Evolutionary conservation across 2,888 invertebrate species (phyloP), one percentile per base, ranked within the genome.

Genomic region (Phaedon cochleariae): DNA sequence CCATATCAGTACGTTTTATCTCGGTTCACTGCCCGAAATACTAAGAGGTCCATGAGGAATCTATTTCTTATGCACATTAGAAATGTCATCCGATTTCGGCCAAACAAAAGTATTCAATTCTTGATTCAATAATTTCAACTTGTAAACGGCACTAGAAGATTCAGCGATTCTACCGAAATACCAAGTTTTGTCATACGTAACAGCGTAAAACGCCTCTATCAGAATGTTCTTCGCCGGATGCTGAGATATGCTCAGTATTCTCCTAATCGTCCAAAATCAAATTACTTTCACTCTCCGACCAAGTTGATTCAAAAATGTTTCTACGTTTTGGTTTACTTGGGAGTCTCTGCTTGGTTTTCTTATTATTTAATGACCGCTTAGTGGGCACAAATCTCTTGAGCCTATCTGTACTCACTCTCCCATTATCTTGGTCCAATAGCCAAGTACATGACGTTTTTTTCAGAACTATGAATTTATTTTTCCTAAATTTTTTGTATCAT

Each of bases 21-120:
- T 54, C 12, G 54, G 54, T 12, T 18, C 5, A 22, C 31, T 29
- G n/a, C n/a, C n/a, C 20, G 12, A 20, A 54, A 54, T 54, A 20
- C 22, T 54, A 37, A 54, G 21, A 51, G 54, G 34, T 18, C 54
- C 54, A n/a, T 54, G 34, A 54, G 34, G 34, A 29, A 54, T 54
- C 3, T 34, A 34, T 34, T 34, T 18, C 22, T 54, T 37, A 54
- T 54, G 17, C 21, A 54, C 22, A 21, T 29, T 34, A 20, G 37
- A 17, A 17, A 54, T 18, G 20, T 51, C 51, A 15, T 51, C 51
- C 10, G n/a, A 26, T 51, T 29, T 22, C 1, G 37, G 54, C 54
- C 34, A 37, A 18, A 54, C 4, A 22, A 54, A 54, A 49, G 49
- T 17, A 21, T 54, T 37, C 37, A 54, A 12, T 37, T 54, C 54